Evolutionary conservation across 2,888 invertebrate genomes (phyloP).

Genomic region (Hydriomena furcata): DNA sequence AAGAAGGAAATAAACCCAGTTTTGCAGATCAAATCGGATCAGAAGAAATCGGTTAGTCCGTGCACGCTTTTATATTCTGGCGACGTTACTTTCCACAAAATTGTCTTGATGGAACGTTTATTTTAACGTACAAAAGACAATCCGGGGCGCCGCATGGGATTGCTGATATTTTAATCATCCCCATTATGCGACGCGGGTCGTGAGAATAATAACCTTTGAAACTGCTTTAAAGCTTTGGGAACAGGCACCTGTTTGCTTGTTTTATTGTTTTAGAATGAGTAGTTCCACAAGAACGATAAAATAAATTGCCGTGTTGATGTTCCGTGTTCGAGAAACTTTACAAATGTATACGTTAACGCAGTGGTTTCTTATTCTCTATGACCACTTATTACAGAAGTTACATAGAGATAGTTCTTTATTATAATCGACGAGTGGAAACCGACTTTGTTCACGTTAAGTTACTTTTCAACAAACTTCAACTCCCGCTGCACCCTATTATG

Average conservation of each 20-base stretch:
- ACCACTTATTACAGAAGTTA: no score
- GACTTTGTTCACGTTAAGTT: no score
- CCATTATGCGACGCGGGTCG: conserved; percentile 39
- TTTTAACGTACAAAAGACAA: conserved; percentile 48
- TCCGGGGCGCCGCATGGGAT: conserved; percentile 41
- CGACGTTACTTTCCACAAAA: conserved; percentile 49
- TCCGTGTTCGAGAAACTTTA: no score
- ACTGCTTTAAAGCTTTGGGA: conserved; percentile 16
- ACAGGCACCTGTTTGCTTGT: conserved; percentile 38
- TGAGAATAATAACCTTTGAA: conserved; percentile 12
- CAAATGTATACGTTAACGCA: no score
- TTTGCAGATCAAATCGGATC: no score
- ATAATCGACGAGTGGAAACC: no score
- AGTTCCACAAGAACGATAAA: background rate
- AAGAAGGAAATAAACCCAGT: no score
- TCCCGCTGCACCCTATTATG: no score
- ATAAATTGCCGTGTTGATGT: background rate
- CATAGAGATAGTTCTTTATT: no score
- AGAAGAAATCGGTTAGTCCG: background rate
- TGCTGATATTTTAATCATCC: conserved; percentile 60
- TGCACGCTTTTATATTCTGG: conserved; percentile 27
- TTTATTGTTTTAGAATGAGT: conserved; percentile 34
- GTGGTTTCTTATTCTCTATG: no score
- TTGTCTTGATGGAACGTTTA: conserved; percentile 53
- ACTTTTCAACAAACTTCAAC: no score